These are phyloP conservation scores for Caranx ignobilis DNA, from an alignment of 2,113 vertebrate species.

Conservation along the genomic window DNA sequence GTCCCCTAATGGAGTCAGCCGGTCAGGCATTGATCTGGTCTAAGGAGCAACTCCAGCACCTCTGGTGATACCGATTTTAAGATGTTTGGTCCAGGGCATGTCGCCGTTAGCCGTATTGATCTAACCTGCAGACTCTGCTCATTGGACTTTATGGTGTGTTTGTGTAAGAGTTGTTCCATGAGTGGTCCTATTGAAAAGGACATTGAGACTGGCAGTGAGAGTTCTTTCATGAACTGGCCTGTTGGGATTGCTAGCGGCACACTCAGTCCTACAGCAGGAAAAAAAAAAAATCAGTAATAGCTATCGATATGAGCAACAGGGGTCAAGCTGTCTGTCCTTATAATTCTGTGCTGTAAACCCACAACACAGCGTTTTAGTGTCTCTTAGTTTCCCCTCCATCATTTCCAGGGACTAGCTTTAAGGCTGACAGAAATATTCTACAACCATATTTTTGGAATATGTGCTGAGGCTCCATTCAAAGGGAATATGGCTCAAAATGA, in stretches of 20 bases:
- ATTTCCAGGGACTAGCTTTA: slow-evolving; percentile 20
- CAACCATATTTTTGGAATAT: slow-evolving; percentile 40
- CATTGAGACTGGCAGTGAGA: slow-evolving; percentile 54
- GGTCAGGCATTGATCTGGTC: slow-evolving; percentile 65
- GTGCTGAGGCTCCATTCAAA: slow-evolving; percentile 51
- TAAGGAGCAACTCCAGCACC: slow-evolving; percentile 40
- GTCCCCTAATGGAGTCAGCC: slow-evolving; percentile 60
- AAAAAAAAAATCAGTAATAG: slow-evolving; percentile 54
- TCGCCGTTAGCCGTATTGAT: slow-evolving; percentile 58
- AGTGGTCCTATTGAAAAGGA: slow-evolving; percentile 47
- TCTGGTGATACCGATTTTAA: slow-evolving; percentile 52
- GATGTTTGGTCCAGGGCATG: slow-evolving; percentile 37
- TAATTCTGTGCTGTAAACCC: slow-evolving; percentile 50
- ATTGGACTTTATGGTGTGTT: slow-evolving; percentile 33
- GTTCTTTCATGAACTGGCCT: slow-evolving; percentile 34
- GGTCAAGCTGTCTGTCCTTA: slow-evolving; percentile 63
- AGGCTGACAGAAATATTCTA: slow-evolving; percentile 44
- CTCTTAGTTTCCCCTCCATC: slow-evolving; percentile 42
- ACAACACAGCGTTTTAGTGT: slow-evolving; percentile 22
- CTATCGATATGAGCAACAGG: slow-evolving; percentile 62
- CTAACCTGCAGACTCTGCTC: slow-evolving; percentile 34
- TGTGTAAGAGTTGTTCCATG: slow-evolving; percentile 35
- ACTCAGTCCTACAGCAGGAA: slow-evolving; percentile 17
- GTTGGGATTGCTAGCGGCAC: slow-evolving; percentile 40
- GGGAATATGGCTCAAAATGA: slow-evolving; percentile 54